Evolutionary conservation across 1,140 invertebrate genomes (phyloP).

Genomic region (Augochlora pura): DNA sequence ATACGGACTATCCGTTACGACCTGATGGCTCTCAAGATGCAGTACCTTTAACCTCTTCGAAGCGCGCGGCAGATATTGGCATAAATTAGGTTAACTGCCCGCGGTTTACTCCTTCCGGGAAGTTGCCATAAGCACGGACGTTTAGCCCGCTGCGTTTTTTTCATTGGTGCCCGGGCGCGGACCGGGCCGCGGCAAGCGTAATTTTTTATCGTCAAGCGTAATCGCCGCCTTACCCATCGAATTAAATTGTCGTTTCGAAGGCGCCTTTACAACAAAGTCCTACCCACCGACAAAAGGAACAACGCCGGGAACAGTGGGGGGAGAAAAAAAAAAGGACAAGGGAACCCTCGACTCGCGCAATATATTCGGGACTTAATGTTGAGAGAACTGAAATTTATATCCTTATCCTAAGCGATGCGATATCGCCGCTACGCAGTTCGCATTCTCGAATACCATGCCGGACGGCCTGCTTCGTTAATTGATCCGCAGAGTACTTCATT

Average conservation of each 20-base stretch:
- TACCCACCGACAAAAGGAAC: not conserved
- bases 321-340: not conserved
- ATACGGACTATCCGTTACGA: conserved; percentile 65
- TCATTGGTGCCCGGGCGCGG: conserved; percentile 19
- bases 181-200: not conserved
- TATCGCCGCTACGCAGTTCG: no score
- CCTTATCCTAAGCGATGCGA: not conserved
- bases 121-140: conserved; percentile 38
- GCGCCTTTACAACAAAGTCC: conserved; percentile 16
- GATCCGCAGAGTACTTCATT: no score
- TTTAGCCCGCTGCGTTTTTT: conserved; percentile 44
- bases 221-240: not conserved
- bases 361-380: conserved; percentile 10
- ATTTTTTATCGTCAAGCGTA: conserved; percentile 24
- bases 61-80: conserved; percentile 49
- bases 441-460: no score
- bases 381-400: not conserved
- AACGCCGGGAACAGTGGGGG: not conserved
- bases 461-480: no score
- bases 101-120: conserved; percentile 62
- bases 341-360: not conserved
- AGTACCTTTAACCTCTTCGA: conserved; percentile 58
- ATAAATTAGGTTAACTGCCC: conserved; percentile 66
- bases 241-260: conserved; percentile 30
- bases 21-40: conserved; percentile 58